Percentiles rank a stretch among this genome's conserved stretches.
These are phyloP conservation scores for Chymomyza fuscimana DNA, from an alignment of 2,888 invertebrate genomes.

Conservation along the genomic window DNA sequence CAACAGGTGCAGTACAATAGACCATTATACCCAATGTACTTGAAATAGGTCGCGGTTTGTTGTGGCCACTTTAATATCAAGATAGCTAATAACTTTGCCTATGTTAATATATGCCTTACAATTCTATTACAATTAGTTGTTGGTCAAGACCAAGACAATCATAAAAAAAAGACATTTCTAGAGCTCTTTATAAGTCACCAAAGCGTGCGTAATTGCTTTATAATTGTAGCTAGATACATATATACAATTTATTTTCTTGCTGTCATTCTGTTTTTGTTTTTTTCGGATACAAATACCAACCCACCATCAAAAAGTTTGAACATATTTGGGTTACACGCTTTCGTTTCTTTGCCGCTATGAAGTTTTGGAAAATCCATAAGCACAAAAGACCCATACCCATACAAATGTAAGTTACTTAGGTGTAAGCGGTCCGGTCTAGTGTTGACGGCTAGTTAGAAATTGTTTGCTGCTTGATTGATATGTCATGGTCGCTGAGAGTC, in stretches of 20 bases:
- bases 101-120: not conserved
- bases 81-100: not conserved
- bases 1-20: not conserved
- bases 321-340: constrained; percentile 14
- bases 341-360: not conserved
- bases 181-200: not conserved
- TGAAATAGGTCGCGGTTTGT: not conserved
- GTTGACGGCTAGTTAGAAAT: not conserved
- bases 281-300: not conserved
- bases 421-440: not conserved
- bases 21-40: not conserved
- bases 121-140: not conserved
- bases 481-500: not conserved
- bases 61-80: not conserved
- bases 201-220: constrained; percentile 8
- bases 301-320: not conserved
- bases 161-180: constrained; percentile 2
- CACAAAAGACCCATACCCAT: not conserved
- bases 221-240: constrained; percentile 2
- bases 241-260: not conserved
- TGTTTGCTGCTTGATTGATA: not conserved
- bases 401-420: not conserved
- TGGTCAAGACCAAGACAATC: not conserved
- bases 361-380: not conserved
- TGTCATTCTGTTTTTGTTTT: not conserved